Evolutionary conservation across 2,888 invertebrate species (phyloP).

Genomic region (Oligia latruncula): DNA sequence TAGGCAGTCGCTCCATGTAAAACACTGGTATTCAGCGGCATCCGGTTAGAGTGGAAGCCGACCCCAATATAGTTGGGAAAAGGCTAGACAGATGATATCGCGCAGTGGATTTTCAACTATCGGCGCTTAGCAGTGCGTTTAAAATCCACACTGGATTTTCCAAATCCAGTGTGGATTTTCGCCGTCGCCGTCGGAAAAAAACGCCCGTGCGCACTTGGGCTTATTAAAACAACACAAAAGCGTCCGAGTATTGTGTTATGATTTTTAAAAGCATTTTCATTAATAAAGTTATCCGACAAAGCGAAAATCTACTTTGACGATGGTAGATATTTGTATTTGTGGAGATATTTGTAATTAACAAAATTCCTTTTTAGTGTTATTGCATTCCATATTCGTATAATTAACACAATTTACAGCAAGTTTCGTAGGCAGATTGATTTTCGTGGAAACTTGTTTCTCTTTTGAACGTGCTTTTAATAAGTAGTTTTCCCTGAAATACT

Average conservation of each 20-base stretch:
- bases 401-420: not conserved
- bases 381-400: not conserved
- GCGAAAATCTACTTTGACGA: not conserved
- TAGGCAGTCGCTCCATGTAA: too few relatives aligned
- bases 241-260: not conserved
- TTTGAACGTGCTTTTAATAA: not conserved
- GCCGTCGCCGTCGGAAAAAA: too few relatives aligned
- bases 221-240: too few relatives aligned
- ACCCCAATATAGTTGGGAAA: too few relatives aligned
- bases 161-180: too few relatives aligned
- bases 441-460: not conserved
- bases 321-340: not conserved
- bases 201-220: too few relatives aligned
- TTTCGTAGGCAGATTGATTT: not conserved
- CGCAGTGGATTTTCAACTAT: not conserved
- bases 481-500: conserved; percentile 8
- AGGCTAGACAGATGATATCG: not conserved
- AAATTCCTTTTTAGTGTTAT: not conserved
- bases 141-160: not conserved
- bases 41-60: too few relatives aligned
- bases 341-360: not conserved
- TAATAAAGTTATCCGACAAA: not conserved
- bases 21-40: too few relatives aligned
- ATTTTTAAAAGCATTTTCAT: not conserved
- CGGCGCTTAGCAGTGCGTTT: too few relatives aligned